Conservation (phyloP, 2,113 vertebrate species). For the Pithys albifrons region DNA sequence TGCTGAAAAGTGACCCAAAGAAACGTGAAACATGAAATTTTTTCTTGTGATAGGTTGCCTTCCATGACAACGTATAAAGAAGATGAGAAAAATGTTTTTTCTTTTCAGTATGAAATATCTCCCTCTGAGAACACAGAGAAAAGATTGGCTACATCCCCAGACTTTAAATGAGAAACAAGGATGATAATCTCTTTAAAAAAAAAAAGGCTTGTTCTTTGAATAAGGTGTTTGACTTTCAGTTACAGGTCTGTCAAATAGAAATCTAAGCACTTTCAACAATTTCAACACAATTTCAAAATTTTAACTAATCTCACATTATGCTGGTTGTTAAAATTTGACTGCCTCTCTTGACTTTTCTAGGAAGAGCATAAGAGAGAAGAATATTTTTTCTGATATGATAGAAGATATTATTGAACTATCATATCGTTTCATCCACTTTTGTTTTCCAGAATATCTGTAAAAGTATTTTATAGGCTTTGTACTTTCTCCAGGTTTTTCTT, state of each 20-base stretch:
- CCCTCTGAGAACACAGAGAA: background rate
- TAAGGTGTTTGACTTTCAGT: background rate
- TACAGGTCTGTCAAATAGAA: background rate
- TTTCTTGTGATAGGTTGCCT: background rate
- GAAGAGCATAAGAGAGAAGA: background rate
- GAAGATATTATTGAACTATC: background rate
- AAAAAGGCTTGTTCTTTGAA: background rate
- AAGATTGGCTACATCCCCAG: slow-evolving; percentile 22
- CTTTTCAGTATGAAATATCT: slow-evolving; percentile 33
- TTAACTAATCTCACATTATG: background rate
- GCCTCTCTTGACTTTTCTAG: background rate
- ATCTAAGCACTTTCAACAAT: background rate
- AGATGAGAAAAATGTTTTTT: slow-evolving; percentile 3
- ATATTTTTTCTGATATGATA: background rate
- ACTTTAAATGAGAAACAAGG: slow-evolving; percentile 31
- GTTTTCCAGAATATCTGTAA: background rate
- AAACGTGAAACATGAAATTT: background rate
- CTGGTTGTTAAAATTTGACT: background rate
- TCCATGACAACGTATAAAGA: background rate
- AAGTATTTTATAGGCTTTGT: background rate
- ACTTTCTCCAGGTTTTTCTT: background rate
- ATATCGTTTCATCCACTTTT: background rate
- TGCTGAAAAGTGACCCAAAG: background rate
- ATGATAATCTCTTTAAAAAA: slow-evolving; percentile 6
- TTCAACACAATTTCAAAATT: slow-evolving; percentile 7